Evolutionary conservation across 2,797 vertebrate genomes (phyloP).

Genomic region (Danio aesculapii): DNA sequence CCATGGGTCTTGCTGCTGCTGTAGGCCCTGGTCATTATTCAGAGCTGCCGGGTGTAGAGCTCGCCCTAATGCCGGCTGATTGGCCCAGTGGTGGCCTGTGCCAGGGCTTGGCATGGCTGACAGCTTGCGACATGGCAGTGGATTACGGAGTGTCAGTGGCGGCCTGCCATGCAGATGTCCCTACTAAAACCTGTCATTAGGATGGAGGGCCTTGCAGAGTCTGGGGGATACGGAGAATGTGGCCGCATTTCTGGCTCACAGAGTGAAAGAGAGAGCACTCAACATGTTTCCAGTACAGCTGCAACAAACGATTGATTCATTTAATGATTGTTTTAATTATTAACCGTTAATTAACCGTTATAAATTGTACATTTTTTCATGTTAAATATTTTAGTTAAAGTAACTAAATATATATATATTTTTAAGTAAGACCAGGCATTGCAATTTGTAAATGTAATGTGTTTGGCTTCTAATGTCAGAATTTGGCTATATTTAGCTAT

Average conservation of each 20-base stretch:
- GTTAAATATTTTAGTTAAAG: too few species aligned
- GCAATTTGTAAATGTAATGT: too few species aligned
- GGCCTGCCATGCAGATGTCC: slow-evolving; percentile 61
- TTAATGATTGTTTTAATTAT: too few species aligned
- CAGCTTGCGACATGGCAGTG: slow-evolving; percentile 61
- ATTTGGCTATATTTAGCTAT: too few species aligned
- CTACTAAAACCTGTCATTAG: slow-evolving; percentile 64
- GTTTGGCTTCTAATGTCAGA: too few species aligned
- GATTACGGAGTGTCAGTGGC: slow-evolving; percentile 62
- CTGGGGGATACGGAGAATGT: slow-evolving; percentile 50
- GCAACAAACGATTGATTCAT: too few species aligned
- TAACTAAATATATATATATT: too few species aligned
- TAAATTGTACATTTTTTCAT: too few species aligned
- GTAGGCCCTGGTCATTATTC: slow-evolving; percentile 55
- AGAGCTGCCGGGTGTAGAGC: slow-evolving; percentile 46
- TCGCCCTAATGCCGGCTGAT: slow-evolving; percentile 50
- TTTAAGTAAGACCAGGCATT: too few species aligned
- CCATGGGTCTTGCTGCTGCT: slow-evolving; percentile 50
- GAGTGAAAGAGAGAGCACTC: slow-evolving; percentile 14
- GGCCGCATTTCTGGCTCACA: not conserved
- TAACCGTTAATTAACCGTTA: too few species aligned
- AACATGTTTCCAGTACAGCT: too few species aligned
- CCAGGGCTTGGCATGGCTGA: slow-evolving; percentile 60
- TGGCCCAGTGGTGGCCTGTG: slow-evolving; percentile 50
- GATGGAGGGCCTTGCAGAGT: slow-evolving; percentile 56